Percentiles rank a stretch among this genome's conserved stretches.
phyloP scores from a whole-genome alignment of 2,888 invertebrate species.

The Plebejus anna region DNA sequence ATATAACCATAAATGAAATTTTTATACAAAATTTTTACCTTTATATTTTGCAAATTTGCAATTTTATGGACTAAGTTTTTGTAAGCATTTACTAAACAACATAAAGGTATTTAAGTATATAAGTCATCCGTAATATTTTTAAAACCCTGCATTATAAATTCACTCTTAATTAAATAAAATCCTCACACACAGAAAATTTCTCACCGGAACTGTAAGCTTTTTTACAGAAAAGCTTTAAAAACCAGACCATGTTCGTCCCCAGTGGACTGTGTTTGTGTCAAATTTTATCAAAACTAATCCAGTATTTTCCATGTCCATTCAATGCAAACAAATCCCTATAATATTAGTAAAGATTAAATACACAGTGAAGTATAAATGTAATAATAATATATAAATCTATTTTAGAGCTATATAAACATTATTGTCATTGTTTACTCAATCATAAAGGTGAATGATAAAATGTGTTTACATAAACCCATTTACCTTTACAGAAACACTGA shows the following conservation, averaged over 20 bases:
- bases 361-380: neutral
- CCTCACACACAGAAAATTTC: neutral
- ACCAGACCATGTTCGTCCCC: neutral
- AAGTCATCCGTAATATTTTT: neutral
- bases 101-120: neutral
- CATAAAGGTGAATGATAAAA: neutral
- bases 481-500: slow-evolving; percentile 4
- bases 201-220: no score
- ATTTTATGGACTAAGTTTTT: no score
- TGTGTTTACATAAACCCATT: neutral
- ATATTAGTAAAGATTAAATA: neutral
- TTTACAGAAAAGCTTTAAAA: neutral
- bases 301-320: neutral
- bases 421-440: slow-evolving; percentile 14
- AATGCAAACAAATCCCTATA: neutral
- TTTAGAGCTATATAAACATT: neutral
- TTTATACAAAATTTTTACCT: no score
- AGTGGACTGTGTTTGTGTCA: neutral
- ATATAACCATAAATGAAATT: no score
- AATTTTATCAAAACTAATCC: neutral
- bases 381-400: neutral
- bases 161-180: neutral
- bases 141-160: neutral
- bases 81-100: neutral
- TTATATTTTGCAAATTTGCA: no score